phyloP scores from a whole-genome alignment of 2,113 vertebrate species.

The Neoarius graeffei region DNA sequence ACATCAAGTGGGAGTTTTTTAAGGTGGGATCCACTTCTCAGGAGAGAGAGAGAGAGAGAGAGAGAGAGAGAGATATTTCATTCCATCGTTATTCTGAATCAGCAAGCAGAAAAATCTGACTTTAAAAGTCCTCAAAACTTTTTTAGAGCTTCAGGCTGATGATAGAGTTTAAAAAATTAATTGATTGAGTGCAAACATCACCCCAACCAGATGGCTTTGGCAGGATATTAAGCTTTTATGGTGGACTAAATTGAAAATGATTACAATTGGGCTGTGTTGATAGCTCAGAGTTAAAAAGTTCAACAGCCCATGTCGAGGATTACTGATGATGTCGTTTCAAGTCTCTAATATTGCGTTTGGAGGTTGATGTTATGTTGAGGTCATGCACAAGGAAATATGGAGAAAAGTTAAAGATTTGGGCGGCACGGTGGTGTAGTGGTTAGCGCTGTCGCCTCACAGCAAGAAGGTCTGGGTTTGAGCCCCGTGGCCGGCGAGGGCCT shows the following conservation, averaged over 20 bases:
- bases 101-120: not conserved
- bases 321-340: constrained; percentile 18
- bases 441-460: no score
- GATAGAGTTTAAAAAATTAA: constrained; percentile 39
- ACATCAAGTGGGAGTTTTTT: constrained; percentile 55
- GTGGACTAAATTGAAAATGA: constrained; percentile 39
- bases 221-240: constrained; percentile 45
- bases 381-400: not conserved
- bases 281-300: constrained; percentile 26
- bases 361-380: constrained; percentile 14
- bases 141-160: constrained; percentile 22
- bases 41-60: constrained; percentile 33
- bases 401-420: not conserved
- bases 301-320: constrained; percentile 20
- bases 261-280: constrained; percentile 26
- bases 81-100: constrained; percentile 26
- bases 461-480: no score
- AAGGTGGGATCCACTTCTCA: constrained; percentile 51
- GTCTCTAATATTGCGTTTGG: not conserved
- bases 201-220: constrained; percentile 43
- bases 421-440: no score
- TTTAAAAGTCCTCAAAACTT: constrained; percentile 17
- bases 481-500: no score
- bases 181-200: constrained; percentile 39
- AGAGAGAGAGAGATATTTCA: constrained; percentile 40